A percentile compares a stretch with the other conserved stretches of the same genome.
These are phyloP conservation scores for Myoxocephalus aenaeus DNA, from an alignment of 2,797 vertebrate genomes.

Conservation along the genomic window DNA sequence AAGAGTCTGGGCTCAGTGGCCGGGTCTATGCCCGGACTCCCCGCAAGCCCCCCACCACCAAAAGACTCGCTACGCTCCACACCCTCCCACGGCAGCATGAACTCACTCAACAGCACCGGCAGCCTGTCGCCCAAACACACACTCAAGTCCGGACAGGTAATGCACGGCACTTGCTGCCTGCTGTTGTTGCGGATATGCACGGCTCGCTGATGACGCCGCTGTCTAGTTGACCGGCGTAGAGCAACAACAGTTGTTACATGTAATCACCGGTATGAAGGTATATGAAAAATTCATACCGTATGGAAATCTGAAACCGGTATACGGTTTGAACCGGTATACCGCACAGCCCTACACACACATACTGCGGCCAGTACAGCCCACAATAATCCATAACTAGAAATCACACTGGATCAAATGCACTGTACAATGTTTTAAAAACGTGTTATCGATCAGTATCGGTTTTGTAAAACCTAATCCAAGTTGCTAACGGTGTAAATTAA, in stretches of 20 bases:
- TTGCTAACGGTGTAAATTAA: not conserved
- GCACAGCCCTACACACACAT: too few relatives aligned
- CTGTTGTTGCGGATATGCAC: too few relatives aligned
- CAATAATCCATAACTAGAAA: not conserved
- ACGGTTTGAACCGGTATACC: too few relatives aligned
- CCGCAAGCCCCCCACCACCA: constrained; percentile 93
- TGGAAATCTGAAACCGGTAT: too few relatives aligned
- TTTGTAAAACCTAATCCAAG: not conserved
- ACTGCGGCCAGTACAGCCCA: not conserved
- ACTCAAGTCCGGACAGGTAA: constrained; percentile 90
- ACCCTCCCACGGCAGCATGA: constrained; percentile 94
- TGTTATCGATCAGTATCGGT: not conserved
- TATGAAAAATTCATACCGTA: too few relatives aligned
- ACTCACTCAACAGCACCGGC: constrained; percentile 93
- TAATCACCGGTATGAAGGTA: too few relatives aligned
- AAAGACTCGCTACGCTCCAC: constrained; percentile 96
- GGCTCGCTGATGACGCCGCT: too few relatives aligned
- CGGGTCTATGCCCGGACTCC: constrained; percentile 87
- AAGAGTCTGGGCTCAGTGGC: constrained; percentile 86
- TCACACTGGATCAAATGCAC: not conserved
- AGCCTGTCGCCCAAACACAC: constrained; percentile 96
- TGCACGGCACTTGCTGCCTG: not conserved
- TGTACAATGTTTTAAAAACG: not conserved
- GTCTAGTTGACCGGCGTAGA: too few relatives aligned
- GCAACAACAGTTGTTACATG: too few relatives aligned